Evolutionary conservation across 2,797 vertebrate species (phyloP).

Genomic region (Molossus alvarezi): DNA sequence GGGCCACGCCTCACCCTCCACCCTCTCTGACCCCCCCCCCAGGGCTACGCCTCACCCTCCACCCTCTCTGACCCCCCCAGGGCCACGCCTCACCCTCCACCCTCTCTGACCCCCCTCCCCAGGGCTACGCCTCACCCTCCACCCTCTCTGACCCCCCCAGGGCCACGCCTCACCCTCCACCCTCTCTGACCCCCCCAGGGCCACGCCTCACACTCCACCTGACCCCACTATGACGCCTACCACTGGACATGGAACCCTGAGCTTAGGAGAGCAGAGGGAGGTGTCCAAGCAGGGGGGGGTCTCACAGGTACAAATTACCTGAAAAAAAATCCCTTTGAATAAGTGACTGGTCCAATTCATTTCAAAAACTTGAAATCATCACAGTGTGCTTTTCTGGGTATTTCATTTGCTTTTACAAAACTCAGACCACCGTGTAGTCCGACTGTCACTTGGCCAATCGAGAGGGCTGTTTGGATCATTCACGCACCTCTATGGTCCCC

Average conservation of each 20-base stretch:
- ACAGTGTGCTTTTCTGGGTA: background rate
- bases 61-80: too few species aligned
- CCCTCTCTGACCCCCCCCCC: too few species aligned
- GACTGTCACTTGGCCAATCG: background rate
- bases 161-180: too few species aligned
- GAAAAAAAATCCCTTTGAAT: background rate
- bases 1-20: too few species aligned
- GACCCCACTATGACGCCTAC: rapidly evolving
- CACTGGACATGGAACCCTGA: background rate
- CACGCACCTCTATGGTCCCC: conserved; percentile 22
- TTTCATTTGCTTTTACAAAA: conserved; percentile 70
- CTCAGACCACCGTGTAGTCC: conserved; percentile 57
- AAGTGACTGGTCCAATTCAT: conserved; percentile 11
- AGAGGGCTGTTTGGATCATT: conserved; percentile 53
- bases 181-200: too few species aligned
- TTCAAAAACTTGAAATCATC: conserved; percentile 71
- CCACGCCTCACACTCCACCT: background rate
- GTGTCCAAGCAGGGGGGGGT: rapidly evolving
- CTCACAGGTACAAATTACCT: background rate
- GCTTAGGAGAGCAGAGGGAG: background rate
- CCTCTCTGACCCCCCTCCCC: too few species aligned
- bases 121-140: too few species aligned
- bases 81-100: too few species aligned
- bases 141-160: too few species aligned
- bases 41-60: too few species aligned